phyloP scores from a whole-genome alignment of 1,140 invertebrate species.

The Colletes latitarsis region DNA sequence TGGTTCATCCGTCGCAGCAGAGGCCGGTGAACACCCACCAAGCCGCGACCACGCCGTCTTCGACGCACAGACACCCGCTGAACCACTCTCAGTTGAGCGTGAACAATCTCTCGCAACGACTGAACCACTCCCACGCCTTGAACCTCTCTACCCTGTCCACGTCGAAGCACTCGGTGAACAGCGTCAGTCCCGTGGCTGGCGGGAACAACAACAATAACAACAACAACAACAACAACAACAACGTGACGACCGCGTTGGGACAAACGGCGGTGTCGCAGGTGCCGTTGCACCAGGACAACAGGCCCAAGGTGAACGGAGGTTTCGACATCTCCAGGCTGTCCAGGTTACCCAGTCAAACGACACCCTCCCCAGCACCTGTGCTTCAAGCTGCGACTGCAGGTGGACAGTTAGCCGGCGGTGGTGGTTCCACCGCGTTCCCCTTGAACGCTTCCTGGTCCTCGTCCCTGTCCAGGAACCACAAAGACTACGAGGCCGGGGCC shows the following conservation, averaged over 20 bases:
- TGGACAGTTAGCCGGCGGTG: slow-evolving; percentile 25
- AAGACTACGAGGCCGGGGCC: slow-evolving; percentile 83
- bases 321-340: slow-evolving; percentile 81
- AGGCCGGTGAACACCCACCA: slow-evolving; percentile 56
- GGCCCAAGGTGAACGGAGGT: slow-evolving; percentile 78
- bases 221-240: slow-evolving; percentile 50
- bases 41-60: slow-evolving; percentile 68
- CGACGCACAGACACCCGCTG: slow-evolving; percentile 70
- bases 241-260: slow-evolving; percentile 33
- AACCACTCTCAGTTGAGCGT: slow-evolving; percentile 79
- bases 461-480: slow-evolving; percentile 79
- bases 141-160: slow-evolving; percentile 86
- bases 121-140: slow-evolving; percentile 82
- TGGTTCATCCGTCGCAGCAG: slow-evolving; percentile 61
- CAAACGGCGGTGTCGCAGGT: slow-evolving; percentile 51
- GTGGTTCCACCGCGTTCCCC: slow-evolving; percentile 70
- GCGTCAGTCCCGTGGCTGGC: slow-evolving; percentile 76
- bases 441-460: slow-evolving; percentile 82
- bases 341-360: slow-evolving; percentile 74
- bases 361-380: slow-evolving; percentile 75
- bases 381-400: slow-evolving; percentile 43
- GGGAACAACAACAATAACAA: slow-evolving; percentile 56
- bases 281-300: slow-evolving; percentile 65
- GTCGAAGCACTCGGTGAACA: slow-evolving; percentile 88
- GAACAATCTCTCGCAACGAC: slow-evolving; percentile 76